Evolutionary conservation across 1,140 invertebrate genomes (phyloP).

Genomic region (Bicyclus anynana): DNA sequence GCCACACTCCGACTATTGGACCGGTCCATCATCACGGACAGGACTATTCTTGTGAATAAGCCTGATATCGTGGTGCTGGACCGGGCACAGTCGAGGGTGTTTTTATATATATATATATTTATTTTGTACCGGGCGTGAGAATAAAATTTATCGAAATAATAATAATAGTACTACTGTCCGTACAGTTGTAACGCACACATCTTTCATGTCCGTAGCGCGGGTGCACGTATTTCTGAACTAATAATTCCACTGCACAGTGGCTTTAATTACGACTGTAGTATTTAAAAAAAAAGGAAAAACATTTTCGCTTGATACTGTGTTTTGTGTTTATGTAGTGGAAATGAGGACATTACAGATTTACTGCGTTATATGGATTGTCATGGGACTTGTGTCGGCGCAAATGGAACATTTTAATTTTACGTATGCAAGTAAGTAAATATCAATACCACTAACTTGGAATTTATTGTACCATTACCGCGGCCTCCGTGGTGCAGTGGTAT

Average conservation of each 20-base stretch:
- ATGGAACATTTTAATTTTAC: slow-evolving; percentile 30
- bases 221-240: slow-evolving; percentile 21
- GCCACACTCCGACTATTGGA: too few relatives aligned
- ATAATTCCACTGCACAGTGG: slow-evolving; percentile 22
- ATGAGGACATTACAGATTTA: slow-evolving; percentile 27
- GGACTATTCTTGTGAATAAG: too few relatives aligned
- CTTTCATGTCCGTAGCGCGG: slow-evolving; percentile 11
- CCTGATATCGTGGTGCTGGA: too few relatives aligned
- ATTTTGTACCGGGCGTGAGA: too few relatives aligned
- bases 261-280: slow-evolving; percentile 22
- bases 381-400: neutral
- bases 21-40: too few relatives aligned
- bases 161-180: neutral
- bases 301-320: slow-evolving; percentile 15
- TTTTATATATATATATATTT: too few relatives aligned
- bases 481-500: too few relatives aligned
- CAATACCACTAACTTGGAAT: neutral
- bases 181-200: slow-evolving; percentile 7
- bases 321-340: slow-evolving; percentile 8
- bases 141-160: too few relatives aligned
- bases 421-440: slow-evolving; percentile 32
- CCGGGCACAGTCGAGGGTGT: too few relatives aligned
- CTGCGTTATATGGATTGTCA: slow-evolving; percentile 16
- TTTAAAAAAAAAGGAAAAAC: slow-evolving; percentile 16
- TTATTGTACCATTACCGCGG: too few relatives aligned